phyloP scores from a whole-genome alignment of 2,113 vertebrate species.

The Microtus montanus region DNA sequence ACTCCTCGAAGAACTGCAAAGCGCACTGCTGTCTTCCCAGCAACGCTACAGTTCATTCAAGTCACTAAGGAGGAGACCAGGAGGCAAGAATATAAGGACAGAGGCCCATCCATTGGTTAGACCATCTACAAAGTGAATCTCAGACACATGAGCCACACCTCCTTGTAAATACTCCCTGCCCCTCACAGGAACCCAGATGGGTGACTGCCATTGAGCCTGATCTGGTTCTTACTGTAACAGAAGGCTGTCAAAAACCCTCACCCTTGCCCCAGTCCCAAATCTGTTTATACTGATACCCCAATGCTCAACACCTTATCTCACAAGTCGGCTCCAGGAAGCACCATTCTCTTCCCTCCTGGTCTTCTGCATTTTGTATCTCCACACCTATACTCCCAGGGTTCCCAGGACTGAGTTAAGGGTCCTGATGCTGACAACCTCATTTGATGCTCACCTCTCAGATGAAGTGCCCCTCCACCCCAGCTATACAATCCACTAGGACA shows the following conservation, averaged over 20 bases:
- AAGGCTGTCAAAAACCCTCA: neutral
- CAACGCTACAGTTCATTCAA: neutral
- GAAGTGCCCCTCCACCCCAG: neutral
- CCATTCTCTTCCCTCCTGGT: neutral
- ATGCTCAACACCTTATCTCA: neutral
- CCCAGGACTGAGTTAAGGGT: neutral
- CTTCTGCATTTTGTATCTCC: neutral
- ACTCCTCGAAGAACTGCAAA: neutral
- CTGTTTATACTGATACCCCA: neutral
- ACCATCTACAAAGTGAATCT: neutral
- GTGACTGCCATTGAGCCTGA: neutral
- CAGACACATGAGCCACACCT: neutral
- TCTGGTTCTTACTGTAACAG: neutral
- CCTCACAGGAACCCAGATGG: neutral
- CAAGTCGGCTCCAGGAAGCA: neutral
- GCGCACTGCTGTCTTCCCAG: neutral
- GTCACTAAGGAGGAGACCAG: neutral
- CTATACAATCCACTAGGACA: neutral
- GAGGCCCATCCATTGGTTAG: neutral
- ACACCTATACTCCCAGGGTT: fast-evolving
- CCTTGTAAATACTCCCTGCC: neutral
- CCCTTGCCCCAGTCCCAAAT: neutral
- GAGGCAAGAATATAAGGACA: neutral
- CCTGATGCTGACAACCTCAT: neutral
- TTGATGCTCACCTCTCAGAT: neutral